Evolutionary conservation across 2,797 vertebrate genomes (phyloP).

Genomic region (Argya squamiceps): DNA sequence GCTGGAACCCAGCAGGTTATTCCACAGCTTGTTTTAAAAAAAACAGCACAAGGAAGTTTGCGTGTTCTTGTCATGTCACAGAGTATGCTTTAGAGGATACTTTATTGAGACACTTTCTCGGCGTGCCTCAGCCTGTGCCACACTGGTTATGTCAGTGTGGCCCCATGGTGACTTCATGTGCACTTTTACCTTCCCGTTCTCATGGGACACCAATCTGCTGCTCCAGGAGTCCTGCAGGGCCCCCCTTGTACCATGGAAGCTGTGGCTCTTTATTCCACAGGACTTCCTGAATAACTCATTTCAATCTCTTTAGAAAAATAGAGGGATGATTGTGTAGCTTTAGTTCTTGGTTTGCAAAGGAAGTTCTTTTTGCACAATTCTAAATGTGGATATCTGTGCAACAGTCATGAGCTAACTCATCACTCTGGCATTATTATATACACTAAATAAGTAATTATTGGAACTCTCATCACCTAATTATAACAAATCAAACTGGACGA

Average conservation of each 20-base stretch:
- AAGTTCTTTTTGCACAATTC: neutral
- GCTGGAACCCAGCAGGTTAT: neutral
- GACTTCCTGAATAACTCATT: neutral
- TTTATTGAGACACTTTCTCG: neutral
- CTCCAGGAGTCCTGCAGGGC: neutral
- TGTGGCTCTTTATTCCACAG: neutral
- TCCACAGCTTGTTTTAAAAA: neutral
- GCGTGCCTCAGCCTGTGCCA: neutral
- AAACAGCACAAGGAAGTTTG: neutral
- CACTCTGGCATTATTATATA: neutral
- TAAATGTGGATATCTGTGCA: neutral
- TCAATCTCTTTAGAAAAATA: neutral
- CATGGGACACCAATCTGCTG: neutral
- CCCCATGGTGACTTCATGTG: neutral
- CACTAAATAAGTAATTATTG: neutral
- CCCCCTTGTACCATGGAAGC: neutral
- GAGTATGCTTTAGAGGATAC: neutral
- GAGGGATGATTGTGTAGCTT: neutral
- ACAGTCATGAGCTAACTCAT: neutral
- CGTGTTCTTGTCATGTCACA: neutral
- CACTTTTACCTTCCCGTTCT: neutral
- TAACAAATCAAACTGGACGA: neutral
- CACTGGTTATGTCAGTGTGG: neutral
- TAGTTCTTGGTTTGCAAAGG: neutral
- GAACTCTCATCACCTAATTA: slow-evolving; percentile 1